phyloP scores from a whole-genome alignment of 2,888 invertebrate genomes.

The Morpho deidamia region DNA sequence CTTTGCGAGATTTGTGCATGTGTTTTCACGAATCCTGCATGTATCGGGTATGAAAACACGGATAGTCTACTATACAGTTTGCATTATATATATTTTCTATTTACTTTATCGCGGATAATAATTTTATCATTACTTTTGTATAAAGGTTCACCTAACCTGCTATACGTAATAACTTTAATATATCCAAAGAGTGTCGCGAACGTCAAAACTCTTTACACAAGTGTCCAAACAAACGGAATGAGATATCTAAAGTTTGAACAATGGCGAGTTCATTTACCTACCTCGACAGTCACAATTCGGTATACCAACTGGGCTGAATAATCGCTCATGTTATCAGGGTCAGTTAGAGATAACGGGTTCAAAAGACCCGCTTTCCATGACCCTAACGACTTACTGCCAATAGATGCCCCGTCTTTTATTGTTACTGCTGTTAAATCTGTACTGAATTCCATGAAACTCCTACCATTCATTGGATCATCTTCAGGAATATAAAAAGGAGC shows the following conservation, averaged over 20 bases:
- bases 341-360: constrained; percentile 80
- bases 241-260: constrained; percentile 22
- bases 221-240: constrained; percentile 41
- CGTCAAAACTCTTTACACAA: constrained; percentile 49
- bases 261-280: constrained; percentile 70
- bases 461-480: constrained; percentile 81
- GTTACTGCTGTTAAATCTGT: constrained; percentile 85
- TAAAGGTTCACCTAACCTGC: too few species aligned
- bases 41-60: too few species aligned
- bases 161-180: neutral
- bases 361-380: constrained; percentile 88
- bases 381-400: constrained; percentile 84
- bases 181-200: constrained; percentile 9
- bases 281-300: constrained; percentile 90
- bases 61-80: too few species aligned
- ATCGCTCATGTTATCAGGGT: constrained; percentile 83
- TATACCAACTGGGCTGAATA: constrained; percentile 91
- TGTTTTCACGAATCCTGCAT: too few species aligned
- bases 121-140: too few species aligned
- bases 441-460: constrained; percentile 86
- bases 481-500: constrained; percentile 82
- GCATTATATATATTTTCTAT: too few species aligned
- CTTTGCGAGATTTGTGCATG: too few species aligned
- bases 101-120: too few species aligned
- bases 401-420: constrained; percentile 85